phyloP scores from a whole-genome alignment of 2,113 vertebrate species.

The Chlamydotis undulata region DNA sequence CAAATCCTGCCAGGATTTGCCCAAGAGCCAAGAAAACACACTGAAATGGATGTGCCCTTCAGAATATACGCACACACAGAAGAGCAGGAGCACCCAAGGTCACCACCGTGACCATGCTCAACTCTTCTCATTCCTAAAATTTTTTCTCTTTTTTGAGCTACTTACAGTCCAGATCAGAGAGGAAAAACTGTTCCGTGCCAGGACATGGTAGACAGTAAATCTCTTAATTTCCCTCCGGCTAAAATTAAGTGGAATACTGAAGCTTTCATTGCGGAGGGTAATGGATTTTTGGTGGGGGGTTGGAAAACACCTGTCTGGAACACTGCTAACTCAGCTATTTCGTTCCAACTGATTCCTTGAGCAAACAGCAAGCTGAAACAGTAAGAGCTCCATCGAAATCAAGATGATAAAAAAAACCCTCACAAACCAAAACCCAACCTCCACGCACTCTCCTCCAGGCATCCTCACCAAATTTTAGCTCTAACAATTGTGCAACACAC shows the following conservation, averaged over 20 bases:
- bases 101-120: not conserved
- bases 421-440: not conserved
- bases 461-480: not conserved
- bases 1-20: not conserved
- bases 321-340: not conserved
- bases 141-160: not conserved
- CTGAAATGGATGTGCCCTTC: not conserved
- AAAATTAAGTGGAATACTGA: not conserved
- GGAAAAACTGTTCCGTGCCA: not conserved
- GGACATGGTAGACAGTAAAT: not conserved
- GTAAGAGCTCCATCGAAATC: not conserved
- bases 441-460: not conserved
- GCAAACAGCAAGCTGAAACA: not conserved
- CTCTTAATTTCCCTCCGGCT: not conserved
- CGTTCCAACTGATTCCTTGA: not conserved
- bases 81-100: not conserved
- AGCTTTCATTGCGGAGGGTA: not conserved
- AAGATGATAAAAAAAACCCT: not conserved
- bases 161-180: not conserved
- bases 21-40: not conserved
- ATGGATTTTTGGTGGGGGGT: not conserved
- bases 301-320: not conserved
- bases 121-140: not conserved
- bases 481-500: not conserved
- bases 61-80: fast-evolving